phyloP scores from a whole-genome alignment of 64 coral and sea anemone species.

The Orbicella faveolata region DNA sequence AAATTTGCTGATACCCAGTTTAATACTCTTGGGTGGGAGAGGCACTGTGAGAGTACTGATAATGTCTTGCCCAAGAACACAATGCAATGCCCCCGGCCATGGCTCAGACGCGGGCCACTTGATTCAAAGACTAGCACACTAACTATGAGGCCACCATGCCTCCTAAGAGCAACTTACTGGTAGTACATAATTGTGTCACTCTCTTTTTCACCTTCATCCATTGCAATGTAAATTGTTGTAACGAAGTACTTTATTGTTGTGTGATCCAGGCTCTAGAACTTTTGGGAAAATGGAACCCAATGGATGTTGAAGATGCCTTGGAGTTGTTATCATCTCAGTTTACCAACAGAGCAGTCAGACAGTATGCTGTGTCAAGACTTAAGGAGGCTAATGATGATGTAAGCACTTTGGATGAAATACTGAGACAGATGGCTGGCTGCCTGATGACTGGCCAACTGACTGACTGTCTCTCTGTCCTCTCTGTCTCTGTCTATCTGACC shows the following conservation, averaged over 20 bases:
- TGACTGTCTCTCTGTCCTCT: background rate
- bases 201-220: no score
- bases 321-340: constrained; percentile 86
- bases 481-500: background rate
- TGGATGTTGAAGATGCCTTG: constrained; percentile 96
- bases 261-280: constrained; percentile 73
- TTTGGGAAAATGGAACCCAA: constrained; percentile 85
- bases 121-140: no score
- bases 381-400: constrained; percentile 92
- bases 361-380: constrained; percentile 92
- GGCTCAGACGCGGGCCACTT: no score
- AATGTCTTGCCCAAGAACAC: no score
- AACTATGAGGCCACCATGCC: no score
- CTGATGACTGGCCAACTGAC: background rate
- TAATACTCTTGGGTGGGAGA: no score
- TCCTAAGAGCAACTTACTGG: no score
- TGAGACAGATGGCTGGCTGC: background rate
- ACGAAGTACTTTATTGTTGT: background rate
- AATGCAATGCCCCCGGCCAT: no score
- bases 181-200: no score
- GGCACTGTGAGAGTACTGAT: no score
- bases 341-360: constrained; percentile 82
- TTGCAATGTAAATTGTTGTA: no score
- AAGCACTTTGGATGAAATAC: background rate
- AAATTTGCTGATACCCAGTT: no score